Evolutionary conservation across 2,797 vertebrate species (phyloP).

Genomic region (Onychomys torridus): DNA sequence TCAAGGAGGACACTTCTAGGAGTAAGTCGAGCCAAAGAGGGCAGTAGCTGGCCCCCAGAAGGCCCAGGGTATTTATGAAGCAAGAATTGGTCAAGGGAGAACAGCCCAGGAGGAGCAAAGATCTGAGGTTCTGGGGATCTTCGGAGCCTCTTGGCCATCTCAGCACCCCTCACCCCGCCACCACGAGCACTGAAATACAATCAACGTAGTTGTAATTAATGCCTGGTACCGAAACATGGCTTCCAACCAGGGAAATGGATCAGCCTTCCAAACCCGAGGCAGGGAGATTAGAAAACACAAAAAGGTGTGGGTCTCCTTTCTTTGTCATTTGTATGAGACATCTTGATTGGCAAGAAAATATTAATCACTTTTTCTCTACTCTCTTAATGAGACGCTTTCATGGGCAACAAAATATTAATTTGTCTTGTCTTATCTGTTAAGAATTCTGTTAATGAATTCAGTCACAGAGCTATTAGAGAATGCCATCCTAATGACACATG

Average conservation of each 20-base stretch:
- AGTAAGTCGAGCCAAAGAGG: neutral
- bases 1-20: neutral
- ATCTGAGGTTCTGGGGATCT: neutral
- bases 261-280: constrained; percentile 2
- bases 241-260: constrained; percentile 56
- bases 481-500: constrained; percentile 85
- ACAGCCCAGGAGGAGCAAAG: neutral
- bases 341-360: constrained; percentile 88
- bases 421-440: constrained; percentile 85
- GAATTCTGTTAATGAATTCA: constrained; percentile 85
- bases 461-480: constrained; percentile 80
- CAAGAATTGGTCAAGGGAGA: neutral
- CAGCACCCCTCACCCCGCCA: accelerated
- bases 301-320: constrained; percentile 66
- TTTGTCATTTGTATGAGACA: constrained; percentile 79
- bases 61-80: neutral
- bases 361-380: constrained; percentile 83
- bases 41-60: neutral
- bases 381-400: constrained; percentile 86
- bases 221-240: neutral
- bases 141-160: neutral
- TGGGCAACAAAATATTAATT: constrained; percentile 84
- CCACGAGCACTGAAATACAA: neutral
- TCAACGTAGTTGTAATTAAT: neutral
- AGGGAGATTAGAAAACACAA: neutral